These are phyloP conservation scores for Luffia ferchaultella DNA, from an alignment of 2,888 invertebrate genomes.

Conservation along the genomic window DNA sequence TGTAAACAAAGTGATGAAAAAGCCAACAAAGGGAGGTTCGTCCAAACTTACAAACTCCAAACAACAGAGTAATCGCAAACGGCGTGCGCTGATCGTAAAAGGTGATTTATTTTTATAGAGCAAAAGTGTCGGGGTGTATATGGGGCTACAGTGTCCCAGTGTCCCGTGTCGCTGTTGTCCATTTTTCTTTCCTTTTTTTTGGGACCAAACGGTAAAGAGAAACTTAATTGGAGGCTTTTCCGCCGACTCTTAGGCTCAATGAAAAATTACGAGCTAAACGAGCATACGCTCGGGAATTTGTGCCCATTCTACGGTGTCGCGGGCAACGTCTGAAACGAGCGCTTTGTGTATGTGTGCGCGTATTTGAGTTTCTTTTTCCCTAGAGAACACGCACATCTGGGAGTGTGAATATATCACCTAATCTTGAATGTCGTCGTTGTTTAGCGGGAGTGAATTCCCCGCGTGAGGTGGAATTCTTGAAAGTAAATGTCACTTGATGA, in stretches of 20 bases:
- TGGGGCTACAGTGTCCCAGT: constrained; percentile 20
- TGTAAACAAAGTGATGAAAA: too few relatives aligned
- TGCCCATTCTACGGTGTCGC: constrained; percentile 32
- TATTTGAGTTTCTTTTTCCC: too few relatives aligned
- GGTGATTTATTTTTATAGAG: constrained; percentile 39
- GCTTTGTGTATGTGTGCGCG: too few relatives aligned
- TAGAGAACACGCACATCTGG: too few relatives aligned
- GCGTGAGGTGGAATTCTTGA: constrained; percentile 36
- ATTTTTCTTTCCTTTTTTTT: constrained; percentile 54
- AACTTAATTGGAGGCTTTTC: constrained; percentile 64
- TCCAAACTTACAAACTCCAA: too few relatives aligned
- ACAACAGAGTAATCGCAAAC: neutral
- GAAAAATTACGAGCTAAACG: constrained; percentile 65
- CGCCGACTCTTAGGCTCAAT: constrained; percentile 59
- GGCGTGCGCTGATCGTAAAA: constrained; percentile 15
- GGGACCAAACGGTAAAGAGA: constrained; percentile 56
- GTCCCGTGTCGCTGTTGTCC: constrained; percentile 51
- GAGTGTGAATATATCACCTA: too few relatives aligned
- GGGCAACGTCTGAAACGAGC: too few relatives aligned
- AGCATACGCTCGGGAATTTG: constrained; percentile 57
- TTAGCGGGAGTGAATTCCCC: too few relatives aligned
- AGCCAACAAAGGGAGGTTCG: too few relatives aligned
- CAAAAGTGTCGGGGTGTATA: neutral
- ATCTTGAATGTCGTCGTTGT: too few relatives aligned
- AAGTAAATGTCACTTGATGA: constrained; percentile 48